These are phyloP conservation scores for Okamejei kenojei DNA, from an alignment of 2,797 vertebrate species.

Conservation along the genomic window DNA sequence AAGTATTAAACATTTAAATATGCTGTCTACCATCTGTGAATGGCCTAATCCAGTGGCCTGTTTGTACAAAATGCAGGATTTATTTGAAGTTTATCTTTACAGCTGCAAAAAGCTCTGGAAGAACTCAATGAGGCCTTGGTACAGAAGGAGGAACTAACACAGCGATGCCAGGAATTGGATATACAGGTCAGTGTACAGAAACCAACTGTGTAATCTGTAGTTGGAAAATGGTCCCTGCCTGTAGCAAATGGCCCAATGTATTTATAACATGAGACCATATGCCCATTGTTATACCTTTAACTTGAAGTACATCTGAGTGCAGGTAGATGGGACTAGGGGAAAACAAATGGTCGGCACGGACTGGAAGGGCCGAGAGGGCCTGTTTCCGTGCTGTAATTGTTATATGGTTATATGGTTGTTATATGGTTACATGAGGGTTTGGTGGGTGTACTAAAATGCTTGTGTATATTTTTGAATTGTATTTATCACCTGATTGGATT, in stretches of 20 bases:
- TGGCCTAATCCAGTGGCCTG: background rate
- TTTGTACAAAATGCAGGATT: background rate
- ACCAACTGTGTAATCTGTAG: too few relatives aligned
- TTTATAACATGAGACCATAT: background rate
- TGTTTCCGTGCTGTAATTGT: too few relatives aligned
- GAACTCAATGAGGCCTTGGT: slow-evolving; percentile 72
- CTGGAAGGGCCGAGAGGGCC: too few relatives aligned
- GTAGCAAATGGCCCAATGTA: background rate
- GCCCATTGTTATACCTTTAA: too few relatives aligned
- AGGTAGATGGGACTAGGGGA: too few relatives aligned
- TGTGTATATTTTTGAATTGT: background rate
- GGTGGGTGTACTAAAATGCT: background rate
- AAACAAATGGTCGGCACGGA: too few relatives aligned
- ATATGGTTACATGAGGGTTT: background rate
- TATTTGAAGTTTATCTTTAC: slow-evolving; percentile 37
- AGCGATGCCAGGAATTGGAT: slow-evolving; percentile 88
- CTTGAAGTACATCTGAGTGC: too few relatives aligned
- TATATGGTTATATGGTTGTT: too few relatives aligned
- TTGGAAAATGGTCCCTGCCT: background rate
- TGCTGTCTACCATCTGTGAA: background rate
- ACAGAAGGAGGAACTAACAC: slow-evolving; percentile 82
- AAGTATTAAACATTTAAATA: background rate
- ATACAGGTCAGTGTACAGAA: slow-evolving; percentile 67
- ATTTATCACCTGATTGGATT: background rate
- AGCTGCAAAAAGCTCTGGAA: slow-evolving; percentile 82